Conservation (phyloP, 2,888 invertebrate species). For the Eupithecia vulgata region DNA sequence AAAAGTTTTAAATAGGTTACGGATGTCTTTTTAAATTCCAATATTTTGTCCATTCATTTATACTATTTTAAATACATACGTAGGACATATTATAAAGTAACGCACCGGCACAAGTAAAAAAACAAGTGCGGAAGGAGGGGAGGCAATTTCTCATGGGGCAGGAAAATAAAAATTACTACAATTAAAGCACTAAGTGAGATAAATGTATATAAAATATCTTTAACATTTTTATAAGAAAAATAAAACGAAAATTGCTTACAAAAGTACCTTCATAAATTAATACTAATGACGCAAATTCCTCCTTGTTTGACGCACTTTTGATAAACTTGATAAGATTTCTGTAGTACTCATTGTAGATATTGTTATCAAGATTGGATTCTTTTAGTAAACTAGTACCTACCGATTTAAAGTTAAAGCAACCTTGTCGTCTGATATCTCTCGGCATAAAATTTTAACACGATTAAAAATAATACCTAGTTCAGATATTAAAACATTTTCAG, state of each 20-base stretch:
- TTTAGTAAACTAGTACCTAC: background rate
- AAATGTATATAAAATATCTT: background rate
- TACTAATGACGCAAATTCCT: constrained; percentile 62
- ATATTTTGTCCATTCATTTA: too few species aligned
- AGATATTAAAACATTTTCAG: background rate
- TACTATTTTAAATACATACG: background rate
- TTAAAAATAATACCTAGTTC: background rate
- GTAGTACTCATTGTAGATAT: constrained; percentile 41
- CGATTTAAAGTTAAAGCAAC: background rate
- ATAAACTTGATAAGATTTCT: constrained; percentile 58
- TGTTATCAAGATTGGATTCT: constrained; percentile 49
- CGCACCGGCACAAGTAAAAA: background rate
- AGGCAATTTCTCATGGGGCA: background rate
- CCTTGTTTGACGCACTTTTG: constrained; percentile 66
- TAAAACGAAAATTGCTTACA: background rate
- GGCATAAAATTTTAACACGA: background rate
- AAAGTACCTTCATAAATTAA: constrained; percentile 12
- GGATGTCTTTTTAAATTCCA: background rate
- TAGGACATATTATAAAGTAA: background rate
- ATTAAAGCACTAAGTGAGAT: background rate
- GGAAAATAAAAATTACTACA: background rate
- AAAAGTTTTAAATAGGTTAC: background rate
- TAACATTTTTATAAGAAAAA: background rate
- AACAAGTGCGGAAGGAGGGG: background rate
- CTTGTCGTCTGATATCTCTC: background rate